Base-by-base conservation (phyloP, 1,140 invertebrate species). In the Medauroidea extradentata region DNA sequence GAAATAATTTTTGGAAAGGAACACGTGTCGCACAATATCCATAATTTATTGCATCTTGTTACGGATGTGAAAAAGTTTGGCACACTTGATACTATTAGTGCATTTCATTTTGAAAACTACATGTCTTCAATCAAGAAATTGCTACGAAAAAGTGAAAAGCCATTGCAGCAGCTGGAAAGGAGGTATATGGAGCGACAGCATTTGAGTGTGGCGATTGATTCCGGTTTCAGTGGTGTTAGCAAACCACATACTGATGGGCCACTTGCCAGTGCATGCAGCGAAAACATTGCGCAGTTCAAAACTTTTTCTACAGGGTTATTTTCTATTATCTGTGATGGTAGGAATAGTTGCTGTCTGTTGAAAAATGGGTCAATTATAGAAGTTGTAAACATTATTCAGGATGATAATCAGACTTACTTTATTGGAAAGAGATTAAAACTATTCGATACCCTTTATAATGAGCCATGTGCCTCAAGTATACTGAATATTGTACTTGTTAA, bases 21-120 rank as follows among this genome's bases (percentile, higher is more conserved):
- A 46, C 57, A 70, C 23, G 7, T 70, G 5, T 65, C 67, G 7
- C 73, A 76, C 50, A 76, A 76, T 71, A 67, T 75, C 16, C 73
- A 76, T 65, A 24, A 56, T 14, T 55, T 76, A 13, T 41, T 72
- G 27, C 74, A 77, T 63, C 52, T 77, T 18, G 59, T 65, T 27
- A 64, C 63, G 52, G 74, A 77, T 65, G 67, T 63, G 24, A 51
- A 56, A 59, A 63, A 57, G n/a, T 72, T 62, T 69, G 72, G 70
- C 2, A 38, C 49, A 23, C 52, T 75, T 13, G 70, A 76, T 62
- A 51, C 56, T 11, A 70, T 67, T 48, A 72, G 69, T 57, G 55
- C 71, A 14, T 76, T 75, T 62, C 53, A 58, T 19, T 75, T 72
- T 71, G 73, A 77, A 69, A 75, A 67, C 54, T 65, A 65, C 59